phyloP scores from a whole-genome alignment of 2,797 vertebrate genomes.

The Rachycentron canadum region DNA sequence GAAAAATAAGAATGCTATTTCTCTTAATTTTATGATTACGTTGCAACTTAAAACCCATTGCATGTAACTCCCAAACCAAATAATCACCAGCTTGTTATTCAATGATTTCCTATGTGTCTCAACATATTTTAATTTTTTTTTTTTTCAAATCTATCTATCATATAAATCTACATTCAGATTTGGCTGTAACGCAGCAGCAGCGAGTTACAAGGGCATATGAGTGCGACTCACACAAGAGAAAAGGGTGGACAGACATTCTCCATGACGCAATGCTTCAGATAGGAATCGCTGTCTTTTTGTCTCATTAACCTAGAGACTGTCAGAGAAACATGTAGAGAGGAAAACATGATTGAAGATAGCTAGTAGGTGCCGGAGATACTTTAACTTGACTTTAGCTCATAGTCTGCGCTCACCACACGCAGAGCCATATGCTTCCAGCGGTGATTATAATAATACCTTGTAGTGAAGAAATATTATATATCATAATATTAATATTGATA shows the following conservation, averaged over 20 bases:
- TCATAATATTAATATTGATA: too few species aligned
- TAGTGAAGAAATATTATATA: background rate
- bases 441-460: background rate
- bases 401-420: slow-evolving; percentile 1
- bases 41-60: background rate
- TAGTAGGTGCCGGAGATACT: slow-evolving; percentile 4
- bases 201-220: slow-evolving; percentile 27
- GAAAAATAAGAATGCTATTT: background rate
- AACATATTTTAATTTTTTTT: slow-evolving; percentile 10
- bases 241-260: slow-evolving; percentile 40
- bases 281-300: slow-evolving; percentile 46
- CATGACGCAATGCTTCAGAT: slow-evolving; percentile 29
- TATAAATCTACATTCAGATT: slow-evolving; percentile 41
- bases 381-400: background rate
- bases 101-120: background rate
- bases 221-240: slow-evolving; percentile 25
- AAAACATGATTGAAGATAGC: slow-evolving; percentile 37
- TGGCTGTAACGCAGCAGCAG: slow-evolving; percentile 40
- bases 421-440: background rate
- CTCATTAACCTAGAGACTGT: slow-evolving; percentile 31
- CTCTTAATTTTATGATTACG: background rate
- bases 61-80: background rate
- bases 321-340: slow-evolving; percentile 11
- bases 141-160: slow-evolving; percentile 1
- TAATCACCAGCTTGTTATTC: background rate